phyloP scores from a whole-genome alignment of 2,797 vertebrate genomes.

The Argyrosomus regius region DNA sequence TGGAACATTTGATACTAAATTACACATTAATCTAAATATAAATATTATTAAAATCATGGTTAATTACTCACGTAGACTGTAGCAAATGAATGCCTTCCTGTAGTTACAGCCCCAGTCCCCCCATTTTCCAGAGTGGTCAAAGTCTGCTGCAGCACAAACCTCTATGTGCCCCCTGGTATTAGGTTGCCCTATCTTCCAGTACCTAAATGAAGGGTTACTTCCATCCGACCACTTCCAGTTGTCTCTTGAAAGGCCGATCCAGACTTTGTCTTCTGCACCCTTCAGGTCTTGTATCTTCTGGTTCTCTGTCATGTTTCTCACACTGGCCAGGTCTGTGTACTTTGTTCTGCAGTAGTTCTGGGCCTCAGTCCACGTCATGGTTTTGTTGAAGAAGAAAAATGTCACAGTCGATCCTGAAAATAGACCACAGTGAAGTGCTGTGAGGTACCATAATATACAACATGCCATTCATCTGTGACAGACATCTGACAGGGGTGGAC shows the following conservation, averaged over 20 bases:
- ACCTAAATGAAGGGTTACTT: not conserved
- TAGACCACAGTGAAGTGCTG: not conserved
- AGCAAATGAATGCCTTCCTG: too few relatives aligned
- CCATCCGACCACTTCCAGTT: not conserved
- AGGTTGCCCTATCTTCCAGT: fast-evolving
- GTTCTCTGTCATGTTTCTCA: conserved; percentile 15
- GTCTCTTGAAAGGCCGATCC: not conserved
- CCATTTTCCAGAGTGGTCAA: too few relatives aligned
- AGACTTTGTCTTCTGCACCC: fast-evolving
- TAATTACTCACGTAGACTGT: too few relatives aligned
- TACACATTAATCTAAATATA: too few relatives aligned
- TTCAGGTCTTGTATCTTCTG: too few relatives aligned
- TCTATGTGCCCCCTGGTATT: fast-evolving
- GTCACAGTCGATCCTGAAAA: conserved; percentile 13
- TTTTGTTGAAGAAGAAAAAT: not conserved
- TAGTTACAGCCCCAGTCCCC: too few relatives aligned
- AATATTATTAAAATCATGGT: too few relatives aligned
- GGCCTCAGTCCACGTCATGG: conserved; percentile 39
- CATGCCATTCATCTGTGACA: too few relatives aligned
- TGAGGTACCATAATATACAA: too few relatives aligned
- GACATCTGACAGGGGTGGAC: too few relatives aligned
- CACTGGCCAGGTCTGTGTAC: conserved; percentile 65
- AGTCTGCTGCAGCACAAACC: not conserved
- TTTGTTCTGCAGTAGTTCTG: conserved; percentile 54
- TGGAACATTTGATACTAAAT: too few relatives aligned